Evolutionary conservation across 2,888 invertebrate genomes (phyloP).

Genomic region (Polydrusus cervinus): DNA sequence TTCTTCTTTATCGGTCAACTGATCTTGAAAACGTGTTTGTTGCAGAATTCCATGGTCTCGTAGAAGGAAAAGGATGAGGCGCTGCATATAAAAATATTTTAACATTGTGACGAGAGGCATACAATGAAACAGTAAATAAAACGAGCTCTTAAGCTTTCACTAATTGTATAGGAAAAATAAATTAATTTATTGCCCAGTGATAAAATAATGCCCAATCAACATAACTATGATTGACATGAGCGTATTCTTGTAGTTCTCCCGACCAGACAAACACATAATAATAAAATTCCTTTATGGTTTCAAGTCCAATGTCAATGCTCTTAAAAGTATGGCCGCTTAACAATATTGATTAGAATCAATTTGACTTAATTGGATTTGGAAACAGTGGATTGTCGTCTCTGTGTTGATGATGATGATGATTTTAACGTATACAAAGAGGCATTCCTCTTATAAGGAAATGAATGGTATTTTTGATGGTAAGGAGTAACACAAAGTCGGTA

Average conservation of each 20-base stretch:
- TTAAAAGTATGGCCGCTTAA: slow-evolving; percentile 10
- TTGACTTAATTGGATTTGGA: slow-evolving; percentile 24
- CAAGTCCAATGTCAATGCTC: slow-evolving; percentile 36
- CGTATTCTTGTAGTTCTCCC: not conserved
- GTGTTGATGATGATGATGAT: not conserved
- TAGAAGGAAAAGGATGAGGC: slow-evolving; percentile 3
- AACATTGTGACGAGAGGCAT: not conserved
- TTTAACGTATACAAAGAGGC: not conserved
- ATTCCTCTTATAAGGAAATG: not conserved
- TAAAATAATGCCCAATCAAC: not conserved
- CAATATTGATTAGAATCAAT: slow-evolving; percentile 30
- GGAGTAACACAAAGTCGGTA: no score
- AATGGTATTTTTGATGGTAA: not conserved
- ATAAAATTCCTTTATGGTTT: slow-evolving; percentile 20
- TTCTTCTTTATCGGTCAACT: slow-evolving; percentile 28
- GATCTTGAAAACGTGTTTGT: slow-evolving; percentile 37
- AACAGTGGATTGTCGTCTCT: slow-evolving; percentile 10
- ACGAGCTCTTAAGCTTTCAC: no score
- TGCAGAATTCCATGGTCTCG: slow-evolving; percentile 19
- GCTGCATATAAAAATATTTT: slow-evolving; percentile 15
- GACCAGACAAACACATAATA: slow-evolving; percentile 5
- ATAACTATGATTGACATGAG: slow-evolving; percentile 29
- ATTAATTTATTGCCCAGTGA: no score
- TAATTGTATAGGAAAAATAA: no score
- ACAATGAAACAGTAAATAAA: not conserved